These are phyloP conservation scores for Dromas ardeola DNA, from an alignment of 2,113 vertebrate genomes.

Conservation along the genomic window DNA sequence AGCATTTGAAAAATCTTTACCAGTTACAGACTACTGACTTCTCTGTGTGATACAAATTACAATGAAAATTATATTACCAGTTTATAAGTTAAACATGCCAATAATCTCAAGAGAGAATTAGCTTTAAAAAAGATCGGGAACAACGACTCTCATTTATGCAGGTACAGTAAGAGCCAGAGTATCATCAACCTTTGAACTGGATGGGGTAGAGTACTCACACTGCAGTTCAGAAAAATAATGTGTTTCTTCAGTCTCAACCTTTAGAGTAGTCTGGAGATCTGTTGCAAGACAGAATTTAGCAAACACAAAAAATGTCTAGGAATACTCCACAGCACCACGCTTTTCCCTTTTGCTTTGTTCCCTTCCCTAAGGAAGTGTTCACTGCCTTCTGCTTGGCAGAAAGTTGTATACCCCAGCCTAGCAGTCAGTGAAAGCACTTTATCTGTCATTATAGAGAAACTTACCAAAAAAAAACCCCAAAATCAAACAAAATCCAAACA, in stretches of 20 bases:
- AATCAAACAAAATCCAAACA: background rate
- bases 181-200: background rate
- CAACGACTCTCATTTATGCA: background rate
- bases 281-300: background rate
- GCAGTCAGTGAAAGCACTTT: background rate
- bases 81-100: background rate
- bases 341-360: background rate
- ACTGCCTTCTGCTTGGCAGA: fast-evolving
- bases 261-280: background rate
- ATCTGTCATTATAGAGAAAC: background rate
- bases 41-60: background rate
- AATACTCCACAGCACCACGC: background rate
- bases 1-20: background rate
- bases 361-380: background rate
- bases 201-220: background rate
- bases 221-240: background rate
- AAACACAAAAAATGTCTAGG: background rate
- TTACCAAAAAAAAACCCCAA: too few relatives aligned
- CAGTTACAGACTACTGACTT: background rate
- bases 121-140: background rate
- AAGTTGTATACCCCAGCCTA: background rate
- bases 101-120: background rate
- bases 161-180: background rate
- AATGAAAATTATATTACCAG: background rate
- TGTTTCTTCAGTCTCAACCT: background rate